Percentiles rank a stretch among this genome's conserved stretches.
These are phyloP conservation scores for Nephrotoma flavescens DNA, from an alignment of 2,888 invertebrate species.

Conservation along the genomic window DNA sequence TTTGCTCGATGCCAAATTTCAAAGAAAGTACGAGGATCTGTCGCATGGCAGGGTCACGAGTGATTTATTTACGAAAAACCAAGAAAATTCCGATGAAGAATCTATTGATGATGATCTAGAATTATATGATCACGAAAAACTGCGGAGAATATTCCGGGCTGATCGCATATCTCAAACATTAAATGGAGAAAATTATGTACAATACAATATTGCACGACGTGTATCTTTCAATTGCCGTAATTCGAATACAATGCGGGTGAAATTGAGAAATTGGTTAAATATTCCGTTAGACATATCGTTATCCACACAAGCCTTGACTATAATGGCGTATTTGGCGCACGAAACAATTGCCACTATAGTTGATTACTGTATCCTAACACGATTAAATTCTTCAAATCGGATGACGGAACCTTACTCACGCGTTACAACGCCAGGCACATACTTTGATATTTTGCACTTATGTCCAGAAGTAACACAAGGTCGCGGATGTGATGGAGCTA, in stretches of 20 bases:
- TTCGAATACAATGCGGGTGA: conserved; percentile 37
- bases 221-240: conserved; percentile 50
- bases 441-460: conserved; percentile 28
- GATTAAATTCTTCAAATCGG: conserved; percentile 57
- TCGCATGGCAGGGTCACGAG: conserved; percentile 27
- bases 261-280: conserved; percentile 47
- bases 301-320: conserved; percentile 50
- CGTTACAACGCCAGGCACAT: conserved; percentile 30
- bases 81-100: conserved; percentile 39
- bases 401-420: conserved; percentile 55
- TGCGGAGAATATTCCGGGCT: conserved; percentile 36
- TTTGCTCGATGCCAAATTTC: conserved; percentile 40
- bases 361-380: conserved; percentile 66
- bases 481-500: conserved; percentile 47
- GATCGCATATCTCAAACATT: conserved; percentile 42
- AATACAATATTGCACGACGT: conserved; percentile 64
- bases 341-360: conserved; percentile 83
- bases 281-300: conserved; percentile 46
- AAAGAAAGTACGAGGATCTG: conserved; percentile 25
- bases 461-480: conserved; percentile 34
- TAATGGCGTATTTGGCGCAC: conserved; percentile 72
- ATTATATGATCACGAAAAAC: conserved; percentile 28
- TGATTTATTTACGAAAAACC: conserved; percentile 25
- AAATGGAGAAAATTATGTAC: conserved; percentile 49
- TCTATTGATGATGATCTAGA: conserved; percentile 36